Percentiles rank a stretch among this genome's conserved stretches.
Evolutionary conservation across 2,888 invertebrate genomes (phyloP).

Genomic region (Neocrepidodera transversa): DNA sequence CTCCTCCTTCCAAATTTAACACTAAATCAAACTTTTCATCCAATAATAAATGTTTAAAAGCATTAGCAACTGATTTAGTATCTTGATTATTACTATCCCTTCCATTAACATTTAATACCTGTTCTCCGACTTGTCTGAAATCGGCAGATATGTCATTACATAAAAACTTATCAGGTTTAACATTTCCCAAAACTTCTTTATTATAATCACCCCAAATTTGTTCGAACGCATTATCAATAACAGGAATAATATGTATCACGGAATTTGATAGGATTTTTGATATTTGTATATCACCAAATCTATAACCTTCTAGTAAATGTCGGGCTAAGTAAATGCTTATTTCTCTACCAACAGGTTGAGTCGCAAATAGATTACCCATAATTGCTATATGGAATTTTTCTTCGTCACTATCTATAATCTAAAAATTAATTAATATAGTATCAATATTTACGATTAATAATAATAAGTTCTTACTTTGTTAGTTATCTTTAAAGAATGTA

Average conservation of each 20-base stretch:
- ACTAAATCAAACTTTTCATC: slow-evolving; percentile 75
- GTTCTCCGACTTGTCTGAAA: slow-evolving; percentile 71
- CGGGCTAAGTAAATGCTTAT: slow-evolving; percentile 81
- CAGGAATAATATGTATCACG: slow-evolving; percentile 82
- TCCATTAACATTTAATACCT: slow-evolving; percentile 63
- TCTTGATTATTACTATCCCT: slow-evolving; percentile 58
- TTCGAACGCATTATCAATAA: slow-evolving; percentile 67
- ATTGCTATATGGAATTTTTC: slow-evolving; percentile 82
- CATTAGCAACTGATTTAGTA: slow-evolving; percentile 62
- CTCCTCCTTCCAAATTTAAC: slow-evolving; percentile 78
- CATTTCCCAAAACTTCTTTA: slow-evolving; percentile 53
- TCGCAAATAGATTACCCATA: slow-evolving; percentile 82
- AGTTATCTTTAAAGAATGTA: slow-evolving; percentile 77
- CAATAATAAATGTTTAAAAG: slow-evolving; percentile 71
- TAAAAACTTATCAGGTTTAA: slow-evolving; percentile 47
- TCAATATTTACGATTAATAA: neutral
- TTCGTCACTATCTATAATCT: slow-evolving; percentile 65
- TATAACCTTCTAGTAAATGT: slow-evolving; percentile 77
- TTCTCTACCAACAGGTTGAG: slow-evolving; percentile 86
- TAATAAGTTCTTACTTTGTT: slow-evolving; percentile 65
- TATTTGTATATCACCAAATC: slow-evolving; percentile 64
- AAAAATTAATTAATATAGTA: slow-evolving; percentile 14
- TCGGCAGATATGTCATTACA: slow-evolving; percentile 60
- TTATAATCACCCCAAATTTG: slow-evolving; percentile 58
- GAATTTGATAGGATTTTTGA: slow-evolving; percentile 70